These are phyloP conservation scores for Idaea aversata DNA, from an alignment of 2,888 invertebrate genomes.

Conservation along the genomic window DNA sequence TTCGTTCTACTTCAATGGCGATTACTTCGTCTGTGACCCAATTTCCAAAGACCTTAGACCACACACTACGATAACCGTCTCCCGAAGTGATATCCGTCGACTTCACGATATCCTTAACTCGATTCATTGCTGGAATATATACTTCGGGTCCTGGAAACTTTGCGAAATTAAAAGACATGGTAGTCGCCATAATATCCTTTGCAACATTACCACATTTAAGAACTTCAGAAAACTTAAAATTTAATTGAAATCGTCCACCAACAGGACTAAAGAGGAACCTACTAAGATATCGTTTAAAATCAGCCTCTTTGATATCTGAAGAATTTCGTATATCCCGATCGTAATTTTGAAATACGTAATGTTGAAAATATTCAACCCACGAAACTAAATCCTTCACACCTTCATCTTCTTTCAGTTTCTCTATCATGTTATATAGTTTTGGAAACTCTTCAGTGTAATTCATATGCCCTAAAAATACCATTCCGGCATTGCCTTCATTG, in stretches of 20 bases:
- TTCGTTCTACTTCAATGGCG: conserved; percentile 86
- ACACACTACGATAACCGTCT: conserved; percentile 83
- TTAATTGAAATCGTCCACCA: conserved; percentile 85
- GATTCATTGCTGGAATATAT: conserved; percentile 88
- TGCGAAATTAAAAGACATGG: conserved; percentile 82
- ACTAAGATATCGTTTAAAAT: conserved; percentile 83
- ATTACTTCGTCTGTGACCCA: conserved; percentile 91
- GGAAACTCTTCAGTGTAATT: conserved; percentile 83
- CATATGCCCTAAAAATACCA: conserved; percentile 83
- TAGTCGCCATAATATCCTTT: conserved; percentile 80
- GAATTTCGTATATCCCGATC: conserved; percentile 73
- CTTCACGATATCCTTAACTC: conserved; percentile 78
- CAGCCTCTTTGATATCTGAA: conserved; percentile 63
- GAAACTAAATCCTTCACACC: conserved; percentile 79
- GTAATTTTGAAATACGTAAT: conserved; percentile 81
- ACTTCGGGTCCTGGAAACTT: conserved; percentile 82
- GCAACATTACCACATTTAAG: conserved; percentile 82
- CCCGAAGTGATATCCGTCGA: conserved; percentile 81
- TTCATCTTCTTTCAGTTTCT: conserved; percentile 72
- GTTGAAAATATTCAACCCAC: conserved; percentile 84
- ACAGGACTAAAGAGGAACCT: conserved; percentile 85
- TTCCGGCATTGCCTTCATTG: conserved; percentile 81
- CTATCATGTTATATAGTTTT: conserved; percentile 77
- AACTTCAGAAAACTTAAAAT: conserved; percentile 82
- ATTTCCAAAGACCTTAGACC: conserved; percentile 86